phyloP scores from a whole-genome alignment of 2,888 invertebrate species.

The Asteroscopus sphinx region DNA sequence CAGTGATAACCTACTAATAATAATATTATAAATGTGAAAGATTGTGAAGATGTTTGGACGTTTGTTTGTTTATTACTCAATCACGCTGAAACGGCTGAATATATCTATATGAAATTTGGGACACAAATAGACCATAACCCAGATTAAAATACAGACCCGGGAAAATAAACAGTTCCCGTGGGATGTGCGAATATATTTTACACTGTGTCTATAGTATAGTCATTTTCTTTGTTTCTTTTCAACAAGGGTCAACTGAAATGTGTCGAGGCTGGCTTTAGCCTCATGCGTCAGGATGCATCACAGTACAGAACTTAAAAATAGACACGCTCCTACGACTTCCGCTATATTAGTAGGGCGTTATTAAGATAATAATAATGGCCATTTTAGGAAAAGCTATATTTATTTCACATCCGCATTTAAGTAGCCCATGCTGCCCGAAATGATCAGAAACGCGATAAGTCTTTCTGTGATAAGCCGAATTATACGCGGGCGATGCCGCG shows the following conservation, averaged over 20 bases:
- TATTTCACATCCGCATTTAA: not conserved
- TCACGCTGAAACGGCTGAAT: no score
- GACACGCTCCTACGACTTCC: not conserved
- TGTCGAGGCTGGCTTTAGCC: not conserved
- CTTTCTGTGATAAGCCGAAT: no score
- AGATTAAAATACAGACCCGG: no score
- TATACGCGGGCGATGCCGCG: no score
- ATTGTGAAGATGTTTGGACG: no score
- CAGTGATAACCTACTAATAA: not conserved
- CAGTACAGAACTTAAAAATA: not conserved
- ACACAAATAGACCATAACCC: no score
- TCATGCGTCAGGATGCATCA: not conserved
- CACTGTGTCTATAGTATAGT: not conserved
- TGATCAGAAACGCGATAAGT: not conserved
- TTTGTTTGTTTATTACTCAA: no score
- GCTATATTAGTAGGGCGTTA: not conserved
- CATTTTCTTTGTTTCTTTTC: constrained; percentile 4
- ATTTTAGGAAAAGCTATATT: not conserved
- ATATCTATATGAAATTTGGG: no score
- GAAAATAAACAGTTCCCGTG: no score
- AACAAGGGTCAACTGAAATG: not conserved
- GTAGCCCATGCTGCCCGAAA: no score
- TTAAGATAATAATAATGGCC: no score
- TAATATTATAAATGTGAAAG: no score
- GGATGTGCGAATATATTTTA: constrained; percentile 14